Base-by-base conservation (phyloP, 2,888 invertebrate species). In the Piscicola geometra region DNA sequence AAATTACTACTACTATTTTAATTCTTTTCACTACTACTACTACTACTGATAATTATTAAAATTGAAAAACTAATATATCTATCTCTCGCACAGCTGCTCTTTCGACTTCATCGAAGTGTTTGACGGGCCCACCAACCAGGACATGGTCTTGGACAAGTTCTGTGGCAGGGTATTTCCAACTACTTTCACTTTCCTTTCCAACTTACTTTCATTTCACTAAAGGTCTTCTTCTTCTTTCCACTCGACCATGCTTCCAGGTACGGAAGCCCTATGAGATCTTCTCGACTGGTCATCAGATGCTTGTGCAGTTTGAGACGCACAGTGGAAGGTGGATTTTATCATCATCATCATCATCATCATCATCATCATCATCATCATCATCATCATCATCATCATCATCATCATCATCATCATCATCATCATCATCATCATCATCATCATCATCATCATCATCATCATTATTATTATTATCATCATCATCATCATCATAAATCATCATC, bases 91-190 rank as follows among this genome's bases (percentile, higher is more conserved):
- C 87, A 98, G 98, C 87, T 99, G 98, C 88, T 98, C 98, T 79
- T 96, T 96, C 89, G 98, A 99, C 89, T 94, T 91, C 88, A 92
- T 99, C 82, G 93, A 94, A 87, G 91, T 99, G 81, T 94, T 92
- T 88, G 98, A 99, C 88, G 98, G 98, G 81, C 89, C 90, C 80
- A 91, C 93, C 86, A 92, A 91, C 86, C 89, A 91, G 81, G 91
- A 93, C 81, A 92, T 94, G 78, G 90, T 93, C 84, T 94, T 97
- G 86, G 95, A 94, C 84, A 94, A 93, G 81, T 96, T 96, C 88
- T 97, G 97, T 88, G 96, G 96, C 81, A 94, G 94, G 87, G 94
- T 95, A 87, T 90, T 94, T 3, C 21, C n/a, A 5, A 3, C 25
- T 56, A 25, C 25, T n/a, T n/a, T n/a, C n/a, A n/a, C n/a, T n/a